Percentiles rank a stretch among this genome's conserved stretches.
phyloP scores from a whole-genome alignment of 2,888 invertebrate genomes.

The Agrilus cyanescens region DNA sequence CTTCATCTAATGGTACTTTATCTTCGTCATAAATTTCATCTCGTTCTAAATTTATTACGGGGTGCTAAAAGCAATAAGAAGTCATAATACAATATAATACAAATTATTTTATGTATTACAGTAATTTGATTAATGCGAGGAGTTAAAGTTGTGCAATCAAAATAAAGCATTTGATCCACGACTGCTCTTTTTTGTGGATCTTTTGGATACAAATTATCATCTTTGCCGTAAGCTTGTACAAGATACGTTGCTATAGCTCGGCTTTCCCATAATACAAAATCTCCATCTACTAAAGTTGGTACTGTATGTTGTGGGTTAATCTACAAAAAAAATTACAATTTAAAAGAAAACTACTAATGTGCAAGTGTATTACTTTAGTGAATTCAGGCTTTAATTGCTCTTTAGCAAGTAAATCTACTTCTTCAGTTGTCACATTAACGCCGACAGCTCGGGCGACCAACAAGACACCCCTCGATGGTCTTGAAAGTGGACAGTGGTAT shows the following conservation, averaged over 20 bases:
- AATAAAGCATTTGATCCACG: slow-evolving; percentile 50
- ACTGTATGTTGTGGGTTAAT: slow-evolving; percentile 56
- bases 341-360: background rate
- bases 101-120: background rate
- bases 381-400: slow-evolving; percentile 47
- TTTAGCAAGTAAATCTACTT: slow-evolving; percentile 44
- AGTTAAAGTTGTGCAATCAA: slow-evolving; percentile 49
- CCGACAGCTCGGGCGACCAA: slow-evolving; percentile 46
- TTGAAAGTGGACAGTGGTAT: slow-evolving; percentile 50
- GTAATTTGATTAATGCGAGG: slow-evolving; percentile 37
- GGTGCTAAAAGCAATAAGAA: slow-evolving; percentile 38
- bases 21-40: slow-evolving; percentile 42
- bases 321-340: slow-evolving; percentile 25
- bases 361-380: slow-evolving; percentile 25
- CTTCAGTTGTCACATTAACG: slow-evolving; percentile 40
- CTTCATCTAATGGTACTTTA: slow-evolving; percentile 43
- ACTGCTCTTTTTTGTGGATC: slow-evolving; percentile 43
- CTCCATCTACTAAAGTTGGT: slow-evolving; percentile 56
- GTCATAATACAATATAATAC: background rate
- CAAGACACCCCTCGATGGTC: slow-evolving; percentile 49
- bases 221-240: slow-evolving; percentile 47
- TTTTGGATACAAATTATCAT: slow-evolving; percentile 48
- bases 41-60: slow-evolving; percentile 46
- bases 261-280: slow-evolving; percentile 56
- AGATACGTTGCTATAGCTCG: slow-evolving; percentile 53